These are phyloP conservation scores for Cordilura impudica DNA, from an alignment of 2,888 invertebrate species.

Conservation along the genomic window DNA sequence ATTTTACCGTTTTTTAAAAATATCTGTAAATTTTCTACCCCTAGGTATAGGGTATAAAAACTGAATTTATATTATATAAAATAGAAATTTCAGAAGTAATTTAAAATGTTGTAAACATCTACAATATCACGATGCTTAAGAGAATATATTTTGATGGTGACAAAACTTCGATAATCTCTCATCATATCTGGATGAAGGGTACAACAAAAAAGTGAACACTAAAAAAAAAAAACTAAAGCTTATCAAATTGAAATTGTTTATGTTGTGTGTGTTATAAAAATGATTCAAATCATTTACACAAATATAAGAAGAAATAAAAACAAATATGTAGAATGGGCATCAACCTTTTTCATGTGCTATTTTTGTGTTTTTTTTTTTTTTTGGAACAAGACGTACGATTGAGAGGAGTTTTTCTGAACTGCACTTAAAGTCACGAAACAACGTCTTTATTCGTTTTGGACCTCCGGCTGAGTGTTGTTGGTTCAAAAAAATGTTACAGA, in stretches of 20 bases:
- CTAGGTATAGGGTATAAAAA: no score
- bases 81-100: no score
- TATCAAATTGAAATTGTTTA: slow-evolving; percentile 11
- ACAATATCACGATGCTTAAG: no score
- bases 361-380: slow-evolving; percentile 15
- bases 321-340: neutral
- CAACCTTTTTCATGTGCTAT: neutral
- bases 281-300: neutral
- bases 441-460: slow-evolving; percentile 74
- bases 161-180: no score
- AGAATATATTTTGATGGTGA: no score
- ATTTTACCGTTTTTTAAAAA: no score
- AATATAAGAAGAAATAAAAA: neutral
- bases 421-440: slow-evolving; percentile 74
- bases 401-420: slow-evolving; percentile 22
- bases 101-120: no score
- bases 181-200: no score
- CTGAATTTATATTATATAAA: no score
- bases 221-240: neutral
- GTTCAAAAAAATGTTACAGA: slow-evolving; percentile 5
- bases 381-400: neutral
- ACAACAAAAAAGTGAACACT: no score
- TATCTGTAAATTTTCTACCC: no score
- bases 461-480: slow-evolving; percentile 67
- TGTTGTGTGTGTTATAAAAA: neutral